Base-by-base conservation (phyloP, 2,113 vertebrate genomes). In the Lucifuga dentata region DNA sequence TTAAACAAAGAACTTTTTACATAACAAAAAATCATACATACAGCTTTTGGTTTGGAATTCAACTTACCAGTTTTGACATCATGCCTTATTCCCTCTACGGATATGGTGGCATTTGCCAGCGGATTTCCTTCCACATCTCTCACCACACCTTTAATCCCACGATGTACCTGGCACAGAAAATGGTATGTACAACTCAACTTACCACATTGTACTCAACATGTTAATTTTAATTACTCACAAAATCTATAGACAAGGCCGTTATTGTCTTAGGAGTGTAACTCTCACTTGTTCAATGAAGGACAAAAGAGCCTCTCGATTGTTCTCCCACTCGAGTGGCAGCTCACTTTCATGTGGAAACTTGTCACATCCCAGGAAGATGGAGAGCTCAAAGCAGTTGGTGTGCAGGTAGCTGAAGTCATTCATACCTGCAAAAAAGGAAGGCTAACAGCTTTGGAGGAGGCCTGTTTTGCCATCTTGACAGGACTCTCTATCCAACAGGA, bases 321-420 rank as follows among this genome's bases (percentile, higher is more conserved):
- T 95, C 86, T 99, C 97, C 98, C 98, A 99, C 82, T 99, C 98
- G 0, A 90, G 88, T 3, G 92, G 85, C 44, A 99, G 91, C 76
- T 98, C 96, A 0, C 92, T 97, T 66, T 96, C 94, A 0, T 99
- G 97, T 2, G 98, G 98, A 61, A 96, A 99, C 88, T 99, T 99
- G 90, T 99, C 97, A 0, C 98, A 99, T 73, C 97, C 96, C 85
- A 98, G 73, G 81, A 95, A 98, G 76, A 99, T 32, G 45, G 96
- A 96, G 24, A 99, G 93, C 85, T 99, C 97, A 56, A 98, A 93
- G 87, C 96, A 98, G 90, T 99, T 99, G 49, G 95, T 97, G 75
- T 99, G 97, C 45, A 99, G 92, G 88, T 99, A 99, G 80, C 96
- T 98, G 92, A 99, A 99, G 89, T 99, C 98, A 0, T 99, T 99